Evolutionary conservation across 1,140 invertebrate genomes (phyloP).

Genomic region (Nymphalis io): DNA sequence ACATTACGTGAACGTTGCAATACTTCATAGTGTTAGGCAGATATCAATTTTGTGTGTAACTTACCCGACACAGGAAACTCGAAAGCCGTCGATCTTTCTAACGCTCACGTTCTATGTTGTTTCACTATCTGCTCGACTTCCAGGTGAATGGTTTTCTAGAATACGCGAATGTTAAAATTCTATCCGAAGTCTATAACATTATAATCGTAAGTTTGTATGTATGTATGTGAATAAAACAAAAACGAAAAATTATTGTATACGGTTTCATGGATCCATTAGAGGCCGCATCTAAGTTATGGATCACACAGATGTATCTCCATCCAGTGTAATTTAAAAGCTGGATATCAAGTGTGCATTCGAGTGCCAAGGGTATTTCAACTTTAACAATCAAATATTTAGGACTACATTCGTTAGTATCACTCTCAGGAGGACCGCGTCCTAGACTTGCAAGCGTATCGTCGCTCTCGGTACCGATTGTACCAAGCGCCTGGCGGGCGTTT

Average conservation of each 20-base stretch:
- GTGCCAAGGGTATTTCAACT: slow-evolving; percentile 65
- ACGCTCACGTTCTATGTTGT: slow-evolving; percentile 54
- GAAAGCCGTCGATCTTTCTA: slow-evolving; percentile 58
- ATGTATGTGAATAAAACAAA: slow-evolving; percentile 9
- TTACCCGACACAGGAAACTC: slow-evolving; percentile 55
- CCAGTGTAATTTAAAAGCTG: slow-evolving; percentile 57
- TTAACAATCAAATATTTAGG: slow-evolving; percentile 77
- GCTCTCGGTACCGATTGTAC: slow-evolving; percentile 43
- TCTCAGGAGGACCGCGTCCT: slow-evolving; percentile 66
- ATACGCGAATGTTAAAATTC: slow-evolving; percentile 45
- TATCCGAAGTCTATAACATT: slow-evolving; percentile 29
- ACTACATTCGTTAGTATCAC: slow-evolving; percentile 74
- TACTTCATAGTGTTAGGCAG: slow-evolving; percentile 43
- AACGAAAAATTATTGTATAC: slow-evolving; percentile 29
- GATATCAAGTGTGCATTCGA: slow-evolving; percentile 56
- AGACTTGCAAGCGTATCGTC: slow-evolving; percentile 62
- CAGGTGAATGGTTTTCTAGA: slow-evolving; percentile 62
- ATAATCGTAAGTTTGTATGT: slow-evolving; percentile 24
- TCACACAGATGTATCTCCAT: slow-evolving; percentile 64
- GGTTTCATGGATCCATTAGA: slow-evolving; percentile 44
- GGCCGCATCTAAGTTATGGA: slow-evolving; percentile 57
- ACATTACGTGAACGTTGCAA: slow-evolving; percentile 30
- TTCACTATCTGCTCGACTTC: slow-evolving; percentile 64
- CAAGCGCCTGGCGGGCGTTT: slow-evolving; percentile 39
- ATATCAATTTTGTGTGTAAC: slow-evolving; percentile 55